A percentile compares a stretch with the other conserved stretches of the same genome.
phyloP scores from a whole-genome alignment of 2,888 invertebrate genomes.

The Tenthredo scrophulariae region DNA sequence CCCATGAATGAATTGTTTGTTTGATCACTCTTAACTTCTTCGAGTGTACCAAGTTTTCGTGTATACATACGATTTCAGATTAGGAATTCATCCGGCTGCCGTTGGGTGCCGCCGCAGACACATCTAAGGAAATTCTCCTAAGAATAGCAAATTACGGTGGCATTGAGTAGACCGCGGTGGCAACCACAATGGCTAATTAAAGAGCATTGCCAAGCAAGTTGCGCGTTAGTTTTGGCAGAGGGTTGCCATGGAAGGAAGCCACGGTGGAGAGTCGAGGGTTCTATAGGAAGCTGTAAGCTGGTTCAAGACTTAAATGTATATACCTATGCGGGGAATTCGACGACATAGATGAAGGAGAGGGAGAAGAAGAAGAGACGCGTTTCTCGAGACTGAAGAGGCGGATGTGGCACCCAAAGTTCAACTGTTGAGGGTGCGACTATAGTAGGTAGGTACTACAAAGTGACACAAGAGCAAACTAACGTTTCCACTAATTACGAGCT shows the following conservation, averaged over 20 bases:
- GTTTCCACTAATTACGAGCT: slow-evolving; percentile 68
- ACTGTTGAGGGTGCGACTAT: slow-evolving; percentile 41
- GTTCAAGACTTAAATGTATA: slow-evolving; percentile 18
- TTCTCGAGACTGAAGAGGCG: slow-evolving; percentile 45
- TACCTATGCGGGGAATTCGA: slow-evolving; percentile 29
- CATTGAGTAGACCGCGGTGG: slow-evolving; percentile 61
- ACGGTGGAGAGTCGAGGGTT: slow-evolving; percentile 29
- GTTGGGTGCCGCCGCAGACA: slow-evolving; percentile 25
- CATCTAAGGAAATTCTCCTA: slow-evolving; percentile 59
- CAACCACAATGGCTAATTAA: slow-evolving; percentile 67
- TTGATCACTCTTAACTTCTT: slow-evolving; percentile 26
- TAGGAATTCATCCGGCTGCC: slow-evolving; percentile 49
- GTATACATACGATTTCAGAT: slow-evolving; percentile 54
- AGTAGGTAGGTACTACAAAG: slow-evolving; percentile 53
- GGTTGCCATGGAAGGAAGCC: slow-evolving; percentile 55
- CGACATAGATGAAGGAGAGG: slow-evolving; percentile 23
- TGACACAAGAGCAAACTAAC: slow-evolving; percentile 69
- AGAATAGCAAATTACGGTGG: slow-evolving; percentile 64
- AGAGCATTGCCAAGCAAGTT: slow-evolving; percentile 64
- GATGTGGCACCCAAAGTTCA: slow-evolving; percentile 46
- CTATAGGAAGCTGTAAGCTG: slow-evolving; percentile 26
- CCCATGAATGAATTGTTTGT: slow-evolving; percentile 8
- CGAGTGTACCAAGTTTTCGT: background rate
- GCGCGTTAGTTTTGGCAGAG: slow-evolving; percentile 51
- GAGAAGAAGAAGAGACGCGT: slow-evolving; percentile 25